A percentile compares a stretch with the other conserved stretches of the same genome.
Conservation (phyloP, 2,888 invertebrate species). For the Platycnemis pennipes region DNA sequence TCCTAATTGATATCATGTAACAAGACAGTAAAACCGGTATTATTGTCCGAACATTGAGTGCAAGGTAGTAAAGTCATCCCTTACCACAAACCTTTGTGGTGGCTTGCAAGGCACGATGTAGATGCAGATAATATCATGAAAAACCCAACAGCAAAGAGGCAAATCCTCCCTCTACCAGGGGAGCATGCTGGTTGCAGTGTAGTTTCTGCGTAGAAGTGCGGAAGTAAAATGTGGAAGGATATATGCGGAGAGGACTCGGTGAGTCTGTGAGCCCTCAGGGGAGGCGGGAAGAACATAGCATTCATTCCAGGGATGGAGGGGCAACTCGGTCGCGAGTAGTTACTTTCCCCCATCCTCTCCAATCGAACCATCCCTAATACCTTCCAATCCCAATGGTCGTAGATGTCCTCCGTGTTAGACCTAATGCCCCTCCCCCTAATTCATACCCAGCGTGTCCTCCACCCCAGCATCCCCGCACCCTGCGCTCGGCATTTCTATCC, state of each 20-base stretch:
- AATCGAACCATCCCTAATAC: background rate
- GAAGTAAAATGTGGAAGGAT: too few relatives aligned
- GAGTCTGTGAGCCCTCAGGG: background rate
- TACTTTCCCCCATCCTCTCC: background rate
- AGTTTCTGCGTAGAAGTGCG: too few relatives aligned
- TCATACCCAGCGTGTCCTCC: background rate
- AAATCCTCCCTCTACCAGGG: too few relatives aligned
- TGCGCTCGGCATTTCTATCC: background rate
- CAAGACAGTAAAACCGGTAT: too few relatives aligned
- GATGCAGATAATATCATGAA: too few relatives aligned
- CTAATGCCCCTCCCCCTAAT: constrained; percentile 3
- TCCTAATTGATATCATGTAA: too few relatives aligned
- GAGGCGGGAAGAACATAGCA: background rate
- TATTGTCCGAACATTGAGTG: too few relatives aligned
- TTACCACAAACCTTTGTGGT: too few relatives aligned
- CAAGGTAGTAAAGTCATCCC: too few relatives aligned
- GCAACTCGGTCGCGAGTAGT: background rate
- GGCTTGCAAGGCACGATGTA: too few relatives aligned
- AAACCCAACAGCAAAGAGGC: too few relatives aligned
- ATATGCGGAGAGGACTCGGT: background rate
- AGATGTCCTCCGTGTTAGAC: background rate
- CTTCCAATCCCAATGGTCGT: background rate
- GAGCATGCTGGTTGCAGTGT: too few relatives aligned
- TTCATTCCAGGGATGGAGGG: background rate
- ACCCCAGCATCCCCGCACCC: background rate